A percentile compares a stretch with the other conserved stretches of the same genome.
Conservation (phyloP, 2,113 vertebrate genomes). For the Syngnathus typhle region DNA sequence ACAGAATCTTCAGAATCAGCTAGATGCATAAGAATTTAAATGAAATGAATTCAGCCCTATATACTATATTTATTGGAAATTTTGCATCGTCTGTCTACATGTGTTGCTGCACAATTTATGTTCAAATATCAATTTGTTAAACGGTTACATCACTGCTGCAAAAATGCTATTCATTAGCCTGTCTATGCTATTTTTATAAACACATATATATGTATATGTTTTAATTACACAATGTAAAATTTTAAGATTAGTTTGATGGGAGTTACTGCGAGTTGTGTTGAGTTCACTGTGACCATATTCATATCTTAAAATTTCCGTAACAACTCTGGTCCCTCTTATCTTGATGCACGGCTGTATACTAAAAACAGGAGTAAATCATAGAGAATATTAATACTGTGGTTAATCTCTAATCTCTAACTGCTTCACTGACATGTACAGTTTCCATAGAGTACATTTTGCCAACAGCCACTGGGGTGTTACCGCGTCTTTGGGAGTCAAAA, state of each 20-base stretch:
- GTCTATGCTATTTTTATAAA: not conserved
- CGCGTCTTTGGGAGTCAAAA: conserved; percentile 52
- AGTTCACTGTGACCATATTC: not conserved
- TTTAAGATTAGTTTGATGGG: no score
- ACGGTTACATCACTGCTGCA: not conserved
- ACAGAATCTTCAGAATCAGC: not conserved
- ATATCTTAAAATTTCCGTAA: no score
- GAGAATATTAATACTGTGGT: not conserved
- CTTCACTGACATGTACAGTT: conserved; percentile 38
- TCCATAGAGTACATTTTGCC: conserved; percentile 37
- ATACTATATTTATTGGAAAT: no score
- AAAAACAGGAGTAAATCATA: not conserved
- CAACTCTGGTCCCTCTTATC: no score
- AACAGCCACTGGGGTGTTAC: conserved; percentile 54
- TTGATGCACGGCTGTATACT: not conserved
- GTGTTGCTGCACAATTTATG: not conserved
- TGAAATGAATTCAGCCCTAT: no score
- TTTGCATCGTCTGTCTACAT: not conserved
- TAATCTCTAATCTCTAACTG: conserved; percentile 29
- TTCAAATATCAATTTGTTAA: not conserved
- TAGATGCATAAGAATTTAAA: not conserved
- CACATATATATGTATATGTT: not conserved
- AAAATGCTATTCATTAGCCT: not conserved
- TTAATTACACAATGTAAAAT: not conserved
- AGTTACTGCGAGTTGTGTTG: no score